Evolutionary conservation across 1,140 invertebrate genomes (phyloP), one percentile per base, ranked within the genome.

Genomic region (Saccostrea cuccullata): DNA sequence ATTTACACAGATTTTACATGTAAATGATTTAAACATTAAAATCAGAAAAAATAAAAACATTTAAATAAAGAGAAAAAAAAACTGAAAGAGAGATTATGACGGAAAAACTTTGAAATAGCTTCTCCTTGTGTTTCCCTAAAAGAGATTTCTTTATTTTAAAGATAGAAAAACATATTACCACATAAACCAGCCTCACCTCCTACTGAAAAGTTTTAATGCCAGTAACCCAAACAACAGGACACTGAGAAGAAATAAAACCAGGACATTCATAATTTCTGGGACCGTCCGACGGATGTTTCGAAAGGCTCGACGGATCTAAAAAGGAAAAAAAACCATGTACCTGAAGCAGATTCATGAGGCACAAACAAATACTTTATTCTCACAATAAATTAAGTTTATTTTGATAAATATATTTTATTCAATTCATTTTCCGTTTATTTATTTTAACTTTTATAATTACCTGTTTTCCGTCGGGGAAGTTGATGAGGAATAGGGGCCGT

Each of bases 381-480:
- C 58, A 60, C 1, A 60, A 60, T 60, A 60, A 60, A 60, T 60
- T 60, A 1, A 17, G 8, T 60, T 60, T 60, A 60, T 60, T 13
- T 20, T 11, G 58, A 15, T 20, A 60, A 13, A 4, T 60, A 20
- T 77, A 23, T 15, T 20, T 82, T 82, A 15, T 82, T 36, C 6
- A 11, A 6, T 82, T 36, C 15, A 30, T 23, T 30, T 82, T 12
- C 73, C 6, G 15, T 0, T 36, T 23, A 23, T 20, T 82, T 30
- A 55, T 55, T 15, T 55, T 40, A 84, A 55, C 55, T 40, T 23
- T n/a, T n/a, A n/a, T n/a, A n/a, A n/a, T n/a, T 91, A 95, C 95
- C 93, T 96, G 95, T 90, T 95, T 94, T 87, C 94, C 95, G 93
- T 96, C 95, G 55, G 95, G 94, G 90, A 96, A 95, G 86, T 96